Conservation (phyloP, 2,113 vertebrate genomes). For the Riparia riparia region DNA sequence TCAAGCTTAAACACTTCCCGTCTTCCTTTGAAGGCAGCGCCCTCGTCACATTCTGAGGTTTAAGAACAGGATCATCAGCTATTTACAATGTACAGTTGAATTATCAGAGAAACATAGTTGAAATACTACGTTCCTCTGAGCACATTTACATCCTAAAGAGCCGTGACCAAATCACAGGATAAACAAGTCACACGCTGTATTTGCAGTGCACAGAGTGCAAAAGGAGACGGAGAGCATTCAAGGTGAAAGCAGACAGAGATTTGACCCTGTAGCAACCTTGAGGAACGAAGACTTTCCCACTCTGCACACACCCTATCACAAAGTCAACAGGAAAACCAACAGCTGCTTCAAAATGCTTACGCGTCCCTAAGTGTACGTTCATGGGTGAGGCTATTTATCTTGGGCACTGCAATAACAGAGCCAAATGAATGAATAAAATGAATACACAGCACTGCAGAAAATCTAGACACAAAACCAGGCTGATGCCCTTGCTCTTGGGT, state of each 20-base stretch:
- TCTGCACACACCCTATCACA: not conserved
- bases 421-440: not conserved
- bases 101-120: conserved; percentile 54
- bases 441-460: conserved; percentile 19
- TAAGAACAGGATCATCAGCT: conserved; percentile 47
- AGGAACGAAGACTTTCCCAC: conserved; percentile 14
- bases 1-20: conserved; percentile 2
- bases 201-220: not conserved
- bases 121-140: conserved; percentile 43
- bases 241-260: conserved; percentile 34
- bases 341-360: not conserved
- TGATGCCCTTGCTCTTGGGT: not conserved
- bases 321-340: conserved; percentile 53
- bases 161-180: conserved; percentile 28
- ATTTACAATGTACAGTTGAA: conserved; percentile 16
- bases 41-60: conserved; percentile 43
- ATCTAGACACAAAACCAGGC: not conserved
- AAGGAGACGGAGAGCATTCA: not conserved
- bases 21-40: not conserved
- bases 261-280: not conserved
- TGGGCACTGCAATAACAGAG: not conserved
- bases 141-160: conserved; percentile 53
- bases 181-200: not conserved
- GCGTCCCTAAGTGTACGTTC: not conserved
- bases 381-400: not conserved